Evolutionary conservation across 2,797 vertebrate species (phyloP), one percentile per base, ranked within the genome.

Genomic region (Micromesistius poutassou): DNA sequence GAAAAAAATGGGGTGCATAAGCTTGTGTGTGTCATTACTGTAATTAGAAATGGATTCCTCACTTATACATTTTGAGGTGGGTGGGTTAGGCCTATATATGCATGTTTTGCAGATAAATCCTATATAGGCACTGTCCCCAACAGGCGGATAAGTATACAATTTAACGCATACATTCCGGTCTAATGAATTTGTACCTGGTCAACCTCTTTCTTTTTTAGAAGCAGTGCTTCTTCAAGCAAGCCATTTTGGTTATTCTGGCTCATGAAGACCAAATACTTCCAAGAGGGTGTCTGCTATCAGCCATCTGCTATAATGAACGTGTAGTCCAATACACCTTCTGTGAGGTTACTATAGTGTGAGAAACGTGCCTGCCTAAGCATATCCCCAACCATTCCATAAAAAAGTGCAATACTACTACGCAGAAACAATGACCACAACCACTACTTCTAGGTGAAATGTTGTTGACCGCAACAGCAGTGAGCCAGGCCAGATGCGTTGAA

Each of bases 1-100:
- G 92, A 93, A 92, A 90, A 92, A 90, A 85, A 80, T 72, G 68
- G 72, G 71, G 72, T 78, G 22, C 42, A 22, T 84, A 77, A 70
- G 66, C 30, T 30, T 87, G 73, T 78, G 78, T 87, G 73, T 77
- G 78, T 30, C 6, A 55, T 33, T 75, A 22, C 22, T 73, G 4
- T 40, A n/a, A 40, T 28, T 5, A 14, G 14, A 50, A 62, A n/a
- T 62, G 55, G 55, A 7, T 62, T 25, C 55, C n/a, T 62, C n/a
- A 9, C n/a, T 62, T 62, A 55, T 55, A 42, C 40, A 42, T 42
- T 22, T 55, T 55, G 46, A 62, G 12, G 12, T n/a, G 6, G 19
- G 19, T 1, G 6, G 55, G 55, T 25, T 19, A 50, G 55, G 55
- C 55, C 55, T 62, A n/a, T n/a, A 50, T 19, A 8, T n/a, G 55